Evolutionary conservation across 1,140 invertebrate genomes (phyloP).

Genomic region (Brachionus asplanchnoidis): DNA sequence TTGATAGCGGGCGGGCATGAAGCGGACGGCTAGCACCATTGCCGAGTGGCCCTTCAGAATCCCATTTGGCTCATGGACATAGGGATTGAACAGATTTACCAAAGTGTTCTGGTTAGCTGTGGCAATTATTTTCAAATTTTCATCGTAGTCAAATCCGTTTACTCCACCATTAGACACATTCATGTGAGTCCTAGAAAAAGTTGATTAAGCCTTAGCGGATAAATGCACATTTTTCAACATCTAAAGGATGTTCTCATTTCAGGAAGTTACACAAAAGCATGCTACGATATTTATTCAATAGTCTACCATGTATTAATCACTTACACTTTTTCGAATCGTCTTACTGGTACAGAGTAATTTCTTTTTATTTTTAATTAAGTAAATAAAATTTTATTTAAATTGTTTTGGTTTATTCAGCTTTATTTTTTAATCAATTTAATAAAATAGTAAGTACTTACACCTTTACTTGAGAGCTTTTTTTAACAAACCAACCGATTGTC

Average conservation of each 20-base stretch:
- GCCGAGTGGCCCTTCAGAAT: conserved; percentile 56
- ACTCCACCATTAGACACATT: conserved; percentile 27
- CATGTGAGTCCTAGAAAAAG: conserved; percentile 13
- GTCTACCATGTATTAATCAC: neutral
- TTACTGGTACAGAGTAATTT: conserved; percentile 26
- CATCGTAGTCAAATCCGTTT: conserved; percentile 33
- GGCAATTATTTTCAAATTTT: conserved; percentile 30
- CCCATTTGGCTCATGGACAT: conserved; percentile 31
- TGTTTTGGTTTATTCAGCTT: neutral
- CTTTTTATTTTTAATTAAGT: neutral
- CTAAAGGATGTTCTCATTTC: neutral
- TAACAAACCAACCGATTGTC: conserved; percentile 57
- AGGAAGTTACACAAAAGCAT: neutral
- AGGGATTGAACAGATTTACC: conserved; percentile 35
- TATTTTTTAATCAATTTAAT: neutral
- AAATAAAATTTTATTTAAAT: neutral
- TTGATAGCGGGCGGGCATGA: conserved; percentile 51
- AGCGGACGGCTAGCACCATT: conserved; percentile 54
- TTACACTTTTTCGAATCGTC: conserved; percentile 30
- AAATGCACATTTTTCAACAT: neutral
- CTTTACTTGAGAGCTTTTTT: conserved; percentile 43
- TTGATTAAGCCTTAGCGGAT: neutral
- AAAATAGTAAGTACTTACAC: conserved; percentile 4
- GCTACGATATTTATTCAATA: neutral
- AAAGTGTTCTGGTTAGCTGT: conserved; percentile 39